Conservation (phyloP, 2,888 invertebrate genomes). For the Erebia epiphron region DNA sequence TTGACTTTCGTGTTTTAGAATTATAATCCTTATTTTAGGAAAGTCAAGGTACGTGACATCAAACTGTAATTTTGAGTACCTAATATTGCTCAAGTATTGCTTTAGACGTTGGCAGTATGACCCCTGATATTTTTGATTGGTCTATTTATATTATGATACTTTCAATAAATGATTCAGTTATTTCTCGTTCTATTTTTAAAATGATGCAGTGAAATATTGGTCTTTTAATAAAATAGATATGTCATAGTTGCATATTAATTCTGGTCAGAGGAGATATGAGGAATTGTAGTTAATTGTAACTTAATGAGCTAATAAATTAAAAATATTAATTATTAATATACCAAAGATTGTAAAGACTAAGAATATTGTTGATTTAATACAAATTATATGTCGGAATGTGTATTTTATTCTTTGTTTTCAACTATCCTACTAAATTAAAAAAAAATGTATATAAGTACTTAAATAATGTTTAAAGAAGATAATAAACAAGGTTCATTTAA, state of each 20-base stretch:
- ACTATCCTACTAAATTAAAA: too few species aligned
- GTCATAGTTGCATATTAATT: slow-evolving; percentile 67
- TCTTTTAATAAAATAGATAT: slow-evolving; percentile 48
- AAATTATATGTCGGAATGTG: slow-evolving; percentile 74
- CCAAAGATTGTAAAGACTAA: slow-evolving; percentile 81
- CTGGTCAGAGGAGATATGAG: slow-evolving; percentile 53
- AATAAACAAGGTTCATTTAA: too few species aligned
- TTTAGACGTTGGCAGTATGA: too few species aligned
- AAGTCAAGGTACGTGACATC: too few species aligned
- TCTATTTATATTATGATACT: background rate
- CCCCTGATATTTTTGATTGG: slow-evolving; percentile 6
- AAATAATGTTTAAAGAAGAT: too few species aligned
- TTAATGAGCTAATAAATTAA: slow-evolving; percentile 70
- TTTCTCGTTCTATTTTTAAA: background rate
- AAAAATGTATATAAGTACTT: too few species aligned
- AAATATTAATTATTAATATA: slow-evolving; percentile 54
- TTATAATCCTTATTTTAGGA: too few species aligned
- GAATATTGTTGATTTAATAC: slow-evolving; percentile 82
- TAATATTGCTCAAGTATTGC: too few species aligned
- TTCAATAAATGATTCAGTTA: too few species aligned
- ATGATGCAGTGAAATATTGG: slow-evolving; percentile 23
- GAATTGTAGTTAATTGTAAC: slow-evolving; percentile 67
- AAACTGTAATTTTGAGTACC: too few species aligned
- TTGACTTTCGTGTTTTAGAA: too few species aligned
- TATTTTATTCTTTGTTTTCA: slow-evolving; percentile 53